Base-by-base conservation (phyloP, 2,113 vertebrate species). In the Pluvialis apricaria region DNA sequence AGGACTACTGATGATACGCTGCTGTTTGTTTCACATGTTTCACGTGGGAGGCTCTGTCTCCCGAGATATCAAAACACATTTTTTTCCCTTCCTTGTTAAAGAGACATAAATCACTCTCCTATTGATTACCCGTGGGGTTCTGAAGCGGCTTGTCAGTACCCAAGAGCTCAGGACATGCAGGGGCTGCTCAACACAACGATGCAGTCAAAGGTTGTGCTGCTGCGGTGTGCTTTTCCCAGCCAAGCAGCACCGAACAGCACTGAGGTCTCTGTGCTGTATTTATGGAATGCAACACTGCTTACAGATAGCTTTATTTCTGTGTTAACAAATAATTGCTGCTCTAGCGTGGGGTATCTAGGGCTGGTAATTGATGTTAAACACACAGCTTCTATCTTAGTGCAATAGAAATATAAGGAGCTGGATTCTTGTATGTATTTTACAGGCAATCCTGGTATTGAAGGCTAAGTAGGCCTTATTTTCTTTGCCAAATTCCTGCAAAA, bases 71-170 rank as follows among this genome's bases (percentile, higher is more conserved):
- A 86, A 49, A 78, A 26, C 29, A 32, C 15, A 13, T 34, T 78
- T 77, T 40, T 40, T 11, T 4, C 25, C 78, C 24, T 40, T 44
- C 54, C 52, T 72, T 64, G 68, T 78, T 64, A 36, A 25, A 51
- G 40, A 45, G 24, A 45, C 11, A 34, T 32, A 44, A 31, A 11
- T 77, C 34, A 8, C 34, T 64, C 20, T 49, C 31, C 28, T 64
- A 6, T 1, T 60, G 71, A 51, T 58, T 47, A 40, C 40, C 38
- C 2, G 1, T 13, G 36, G n/a, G 58, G 32, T 38, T 52, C 40
- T 76, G 52, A 58, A 77, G 54, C 0, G 2, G 28, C 14, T 38
- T 1, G 1, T 10, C 2, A 2, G n/a, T 38, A 65, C 80, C 62
- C 38, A 55, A 38, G 58, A 77, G 64, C 69, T 84, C 34, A 25